Conservation (phyloP, 2,888 invertebrate species). For the Dicyrtoma fusca region DNA sequence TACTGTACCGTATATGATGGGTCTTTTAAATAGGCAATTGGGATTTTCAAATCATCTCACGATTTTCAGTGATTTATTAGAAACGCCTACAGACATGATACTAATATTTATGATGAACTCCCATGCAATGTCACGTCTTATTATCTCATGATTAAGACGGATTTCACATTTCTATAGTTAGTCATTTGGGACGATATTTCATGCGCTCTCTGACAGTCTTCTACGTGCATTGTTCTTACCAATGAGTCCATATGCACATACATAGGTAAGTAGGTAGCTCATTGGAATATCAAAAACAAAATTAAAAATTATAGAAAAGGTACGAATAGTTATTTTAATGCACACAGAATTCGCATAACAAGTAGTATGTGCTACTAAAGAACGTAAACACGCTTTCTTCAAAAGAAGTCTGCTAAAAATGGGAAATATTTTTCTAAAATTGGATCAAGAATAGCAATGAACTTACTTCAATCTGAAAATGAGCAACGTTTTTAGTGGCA, state of each 20-base stretch:
- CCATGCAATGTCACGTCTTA: conserved; percentile 31
- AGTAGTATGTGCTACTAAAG: too few species aligned
- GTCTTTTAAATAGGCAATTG: conserved; percentile 9
- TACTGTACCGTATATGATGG: too few species aligned
- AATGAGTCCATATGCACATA: not conserved
- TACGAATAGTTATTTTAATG: too few species aligned
- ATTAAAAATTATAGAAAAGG: too few species aligned
- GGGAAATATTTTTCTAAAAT: too few species aligned
- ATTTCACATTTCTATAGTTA: conserved; percentile 11
- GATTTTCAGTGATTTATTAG: conserved; percentile 31
- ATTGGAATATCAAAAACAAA: too few species aligned
- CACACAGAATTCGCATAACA: too few species aligned
- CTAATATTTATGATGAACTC: conserved; percentile 18
- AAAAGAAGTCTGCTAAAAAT: too few species aligned
- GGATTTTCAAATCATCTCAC: conserved; percentile 26
- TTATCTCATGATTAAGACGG: conserved; percentile 26
- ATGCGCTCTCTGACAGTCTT: conserved; percentile 12
- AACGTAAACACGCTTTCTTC: too few species aligned
- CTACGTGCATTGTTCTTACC: not conserved
- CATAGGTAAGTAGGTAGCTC: not conserved
- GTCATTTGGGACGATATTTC: conserved; percentile 16
- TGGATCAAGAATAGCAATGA: too few species aligned
- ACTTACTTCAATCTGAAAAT: too few species aligned
- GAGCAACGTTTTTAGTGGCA: too few species aligned
- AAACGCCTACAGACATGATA: conserved; percentile 7